These are phyloP conservation scores for Allygus modestus DNA, from an alignment of 2,888 invertebrate genomes.

Conservation along the genomic window DNA sequence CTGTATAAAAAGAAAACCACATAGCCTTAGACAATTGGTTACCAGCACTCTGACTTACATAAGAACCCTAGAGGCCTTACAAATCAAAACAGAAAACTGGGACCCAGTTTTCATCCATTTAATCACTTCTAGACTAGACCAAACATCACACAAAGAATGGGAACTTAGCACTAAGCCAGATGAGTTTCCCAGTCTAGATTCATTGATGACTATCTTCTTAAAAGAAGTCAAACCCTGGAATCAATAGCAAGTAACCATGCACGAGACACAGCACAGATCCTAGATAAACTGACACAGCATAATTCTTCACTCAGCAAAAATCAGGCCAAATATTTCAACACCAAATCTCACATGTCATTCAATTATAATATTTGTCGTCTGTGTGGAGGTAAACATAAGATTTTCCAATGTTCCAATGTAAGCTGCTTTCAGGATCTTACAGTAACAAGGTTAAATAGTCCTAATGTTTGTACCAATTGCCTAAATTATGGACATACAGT, in stretches of 20 bases:
- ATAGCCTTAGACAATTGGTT: not conserved
- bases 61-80: not conserved
- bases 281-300: not conserved
- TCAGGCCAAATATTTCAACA: not conserved
- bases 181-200: not conserved
- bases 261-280: no score
- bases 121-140: not conserved
- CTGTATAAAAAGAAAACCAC: not conserved
- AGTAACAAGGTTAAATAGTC: not conserved
- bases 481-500: not conserved
- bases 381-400: slow-evolving; percentile 20
- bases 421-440: not conserved
- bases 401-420: not conserved
- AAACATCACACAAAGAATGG: not conserved
- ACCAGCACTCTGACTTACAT: not conserved
- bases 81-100: not conserved
- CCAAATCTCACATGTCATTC: not conserved
- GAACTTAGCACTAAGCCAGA: not conserved
- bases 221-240: slow-evolving; percentile 2
- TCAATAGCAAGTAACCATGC: not conserved
- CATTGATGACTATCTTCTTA: not conserved
- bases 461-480: not conserved
- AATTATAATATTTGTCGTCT: not conserved
- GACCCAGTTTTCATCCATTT: not conserved
- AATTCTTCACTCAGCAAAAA: not conserved